These are phyloP conservation scores for Tragopan temminckii DNA, from an alignment of 2,797 vertebrate species.

Conservation along the genomic window DNA sequence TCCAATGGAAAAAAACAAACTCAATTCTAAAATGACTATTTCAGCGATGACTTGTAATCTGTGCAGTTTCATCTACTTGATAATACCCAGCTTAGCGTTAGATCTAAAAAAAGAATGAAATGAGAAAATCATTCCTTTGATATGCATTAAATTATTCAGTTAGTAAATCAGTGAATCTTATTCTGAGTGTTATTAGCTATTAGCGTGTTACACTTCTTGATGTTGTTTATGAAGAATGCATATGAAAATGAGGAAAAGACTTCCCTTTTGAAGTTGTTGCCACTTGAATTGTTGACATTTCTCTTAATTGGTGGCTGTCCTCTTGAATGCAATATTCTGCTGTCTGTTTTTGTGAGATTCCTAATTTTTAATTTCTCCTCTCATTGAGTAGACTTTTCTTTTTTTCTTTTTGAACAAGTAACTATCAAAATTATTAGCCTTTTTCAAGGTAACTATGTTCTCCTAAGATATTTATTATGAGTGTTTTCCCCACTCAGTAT, in stretches of 20 bases:
- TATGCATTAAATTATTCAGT: slow-evolving; percentile 60
- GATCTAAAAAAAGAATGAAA: slow-evolving; percentile 44
- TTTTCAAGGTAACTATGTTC: slow-evolving; percentile 5
- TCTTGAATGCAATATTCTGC: slow-evolving; percentile 16
- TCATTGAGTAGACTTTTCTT: slow-evolving; percentile 8
- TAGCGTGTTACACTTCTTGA: slow-evolving; percentile 61
- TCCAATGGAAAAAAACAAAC: neutral
- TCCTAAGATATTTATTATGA: slow-evolving; percentile 16
- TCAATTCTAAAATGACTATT: neutral
- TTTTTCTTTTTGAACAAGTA: neutral
- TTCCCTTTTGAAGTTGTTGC: slow-evolving; percentile 53
- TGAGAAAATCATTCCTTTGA: slow-evolving; percentile 62
- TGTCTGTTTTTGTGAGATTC: slow-evolving; percentile 22
- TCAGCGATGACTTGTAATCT: slow-evolving; percentile 6
- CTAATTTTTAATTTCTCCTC: slow-evolving; percentile 42
- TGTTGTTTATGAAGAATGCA: slow-evolving; percentile 45
- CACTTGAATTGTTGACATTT: slow-evolving; percentile 58
- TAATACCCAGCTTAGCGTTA: slow-evolving; percentile 16
- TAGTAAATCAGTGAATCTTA: slow-evolving; percentile 61
- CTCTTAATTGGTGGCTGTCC: slow-evolving; percentile 50
- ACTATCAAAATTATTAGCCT: slow-evolving; percentile 35
- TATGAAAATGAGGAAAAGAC: slow-evolving; percentile 38
- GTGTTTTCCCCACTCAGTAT: neutral
- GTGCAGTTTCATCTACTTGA: slow-evolving; percentile 15
- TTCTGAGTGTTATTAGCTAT: slow-evolving; percentile 52